These are phyloP conservation scores for Carassius auratus DNA, from an alignment of 2,113 vertebrate species.

Conservation along the genomic window DNA sequence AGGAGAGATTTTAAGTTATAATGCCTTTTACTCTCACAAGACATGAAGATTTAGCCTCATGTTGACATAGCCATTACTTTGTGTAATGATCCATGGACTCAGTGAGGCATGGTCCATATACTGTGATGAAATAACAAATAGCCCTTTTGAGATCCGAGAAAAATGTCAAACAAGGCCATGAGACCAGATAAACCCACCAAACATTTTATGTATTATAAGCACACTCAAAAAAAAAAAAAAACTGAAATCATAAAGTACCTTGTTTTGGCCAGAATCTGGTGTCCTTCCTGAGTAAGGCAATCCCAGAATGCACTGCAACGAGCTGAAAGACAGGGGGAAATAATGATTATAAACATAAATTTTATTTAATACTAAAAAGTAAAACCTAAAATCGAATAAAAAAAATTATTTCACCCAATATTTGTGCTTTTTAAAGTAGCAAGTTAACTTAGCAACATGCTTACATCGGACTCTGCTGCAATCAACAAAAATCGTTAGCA, in stretches of 20 bases:
- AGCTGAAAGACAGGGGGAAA: not conserved
- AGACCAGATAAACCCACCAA: not conserved
- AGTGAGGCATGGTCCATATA: conserved; percentile 25
- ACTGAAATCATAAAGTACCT: not conserved
- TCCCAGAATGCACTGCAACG: not conserved
- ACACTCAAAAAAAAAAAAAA: not conserved
- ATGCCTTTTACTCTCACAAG: conserved; percentile 2
- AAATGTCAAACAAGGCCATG: not conserved
- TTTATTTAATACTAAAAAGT: not conserved
- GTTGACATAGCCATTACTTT: conserved; percentile 42
- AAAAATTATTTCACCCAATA: not conserved
- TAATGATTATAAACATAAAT: not conserved
- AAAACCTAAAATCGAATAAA: not conserved
- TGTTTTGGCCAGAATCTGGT: not conserved
- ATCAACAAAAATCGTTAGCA: too few relatives aligned
- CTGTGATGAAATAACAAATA: conserved; percentile 24
- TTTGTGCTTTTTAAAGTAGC: not conserved
- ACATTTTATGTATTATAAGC: conserved; percentile 1
- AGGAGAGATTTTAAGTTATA: not conserved
- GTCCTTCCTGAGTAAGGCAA: not conserved
- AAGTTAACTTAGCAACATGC: not conserved
- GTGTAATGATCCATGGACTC: conserved; percentile 25
- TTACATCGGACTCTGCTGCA: not conserved
- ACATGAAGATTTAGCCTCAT: conserved; percentile 25
- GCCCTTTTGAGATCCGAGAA: conserved; percentile 15